These are phyloP conservation scores for Orientallactaga sibirica DNA, from an alignment of 2,797 vertebrate genomes.

Conservation along the genomic window DNA sequence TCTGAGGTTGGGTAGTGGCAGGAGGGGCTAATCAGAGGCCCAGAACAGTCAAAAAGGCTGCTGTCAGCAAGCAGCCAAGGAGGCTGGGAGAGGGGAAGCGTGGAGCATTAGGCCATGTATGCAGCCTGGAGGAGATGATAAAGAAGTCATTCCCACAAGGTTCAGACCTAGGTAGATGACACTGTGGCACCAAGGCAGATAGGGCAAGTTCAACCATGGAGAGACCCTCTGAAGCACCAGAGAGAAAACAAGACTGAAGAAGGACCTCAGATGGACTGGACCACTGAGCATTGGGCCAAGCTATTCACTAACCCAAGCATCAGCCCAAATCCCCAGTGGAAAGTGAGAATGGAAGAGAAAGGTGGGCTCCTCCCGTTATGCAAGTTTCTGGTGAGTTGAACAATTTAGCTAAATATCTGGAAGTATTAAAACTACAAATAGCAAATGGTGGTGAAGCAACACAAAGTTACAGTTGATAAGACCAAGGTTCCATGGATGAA, in stretches of 20 bases:
- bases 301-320: accelerated
- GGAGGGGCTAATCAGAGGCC: not conserved
- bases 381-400: not conserved
- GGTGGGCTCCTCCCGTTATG: not conserved
- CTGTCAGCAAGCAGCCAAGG: not conserved
- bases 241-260: not conserved
- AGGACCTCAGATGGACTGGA: not conserved
- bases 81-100: not conserved
- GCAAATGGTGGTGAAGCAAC: not conserved
- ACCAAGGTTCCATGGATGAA: not conserved
- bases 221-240: not conserved
- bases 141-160: not conserved
- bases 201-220: not conserved
- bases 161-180: not conserved
- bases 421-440: not conserved
- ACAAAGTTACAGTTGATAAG: not conserved
- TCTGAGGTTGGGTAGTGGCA: too few species aligned
- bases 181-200: not conserved
- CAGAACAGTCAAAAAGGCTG: too few species aligned
- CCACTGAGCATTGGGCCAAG: not conserved
- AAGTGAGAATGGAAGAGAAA: not conserved
- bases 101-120: not conserved
- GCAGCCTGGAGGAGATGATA: not conserved
- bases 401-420: not conserved
- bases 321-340: not conserved